Base-by-base conservation (phyloP, 2,113 vertebrate species). In the Percina caprodes region DNA sequence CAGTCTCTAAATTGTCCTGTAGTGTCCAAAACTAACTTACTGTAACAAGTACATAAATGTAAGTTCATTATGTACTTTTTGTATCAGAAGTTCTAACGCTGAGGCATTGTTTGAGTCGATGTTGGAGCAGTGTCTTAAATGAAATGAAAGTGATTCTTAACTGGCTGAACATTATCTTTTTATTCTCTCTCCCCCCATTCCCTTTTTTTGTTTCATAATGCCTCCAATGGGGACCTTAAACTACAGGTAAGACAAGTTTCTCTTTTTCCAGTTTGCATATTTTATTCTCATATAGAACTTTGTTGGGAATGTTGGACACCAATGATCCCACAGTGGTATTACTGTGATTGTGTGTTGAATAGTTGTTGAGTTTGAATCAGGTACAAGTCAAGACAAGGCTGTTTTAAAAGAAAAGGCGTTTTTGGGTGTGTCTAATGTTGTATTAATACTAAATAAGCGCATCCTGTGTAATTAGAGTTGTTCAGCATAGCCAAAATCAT, bases 181-280 rank as follows among this genome's bases (percentile, higher is more conserved):
- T 11, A 42, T 42, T 82, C 39, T 71, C 35, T 84, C 11, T 83
- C 67, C 39, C 35, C 39, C 39, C 39, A 42, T 54, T 49, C 7
- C 70, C 14, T 67, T 55, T 67, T 66, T n/a, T 59, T 86, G 9
- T 70, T 69, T 70, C 61, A 46, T 45, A 24, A 80, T 21, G 60
- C 56, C 58, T 54, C 35, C 74, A 56, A 84, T 65, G 48, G 19
- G 45, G 33, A 69, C 75, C 35, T 69, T 30, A 11, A 66, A 61
- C 59, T 65, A 66, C 81, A 92, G 91, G 93, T 94, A 90, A 91
- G 87, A 89, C 23, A 15, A 3, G 1, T 69, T 82, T 85, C 21
- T 51, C 3, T 65, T 72, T 77, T 24, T 46, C 2, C 4, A 5
- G 9, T 74, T 70, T 82, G 18, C 21, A 23, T 33, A 19, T 30